Evolutionary conservation across 92 coral and sea anemone genomes (phyloP), one percentile per base, ranked within the genome.

Genomic region (Actinernus sp.): DNA sequence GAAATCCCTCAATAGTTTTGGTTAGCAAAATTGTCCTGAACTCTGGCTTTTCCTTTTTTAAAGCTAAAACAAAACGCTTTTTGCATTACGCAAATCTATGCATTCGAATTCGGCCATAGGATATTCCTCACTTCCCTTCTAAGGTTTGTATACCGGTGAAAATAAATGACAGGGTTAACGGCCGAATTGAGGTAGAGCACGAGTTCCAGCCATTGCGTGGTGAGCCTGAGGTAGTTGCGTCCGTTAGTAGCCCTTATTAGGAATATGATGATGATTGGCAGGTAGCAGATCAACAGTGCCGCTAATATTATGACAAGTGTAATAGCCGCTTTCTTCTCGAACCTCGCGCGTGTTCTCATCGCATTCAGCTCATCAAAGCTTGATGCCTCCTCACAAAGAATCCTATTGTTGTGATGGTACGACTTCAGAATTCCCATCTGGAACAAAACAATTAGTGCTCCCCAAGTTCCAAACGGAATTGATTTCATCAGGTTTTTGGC

Each of bases 211-310:
- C 52, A 45, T 18, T 45, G 52, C 8, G 52, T 45, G 5, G 52
- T 45, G 18, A 45, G 52, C 21, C 52, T 45, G 5, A 45, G 21
- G 22, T 45, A 45, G 52, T 45, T 18, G 18, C 52, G 52, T 23
- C 52, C 52, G 19, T 45, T 45, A 4, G 17, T 8, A 4, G 52
- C 52, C 52, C 52, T 45, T 8, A 45, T 45, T 4, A 45, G 10
- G 52, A 45, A 45, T 6, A 45, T 45, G 21, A 45, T 23, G 22
- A 45, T 45, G 52, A 45, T 18, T 45, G 52, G 52, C 52, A 45
- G 52, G 52, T 45, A 45, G 22, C 52, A 9, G 52, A 45, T 23
- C 18, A 45, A 23, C 5, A 45, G 19, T 9, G 52, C 52, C 5
- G 22, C 17, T 23, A 45, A 45, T 4, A 45, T 45, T 23, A 12